Base-by-base conservation (phyloP, 1,140 invertebrate species). In the Drosophila hydei region DNA sequence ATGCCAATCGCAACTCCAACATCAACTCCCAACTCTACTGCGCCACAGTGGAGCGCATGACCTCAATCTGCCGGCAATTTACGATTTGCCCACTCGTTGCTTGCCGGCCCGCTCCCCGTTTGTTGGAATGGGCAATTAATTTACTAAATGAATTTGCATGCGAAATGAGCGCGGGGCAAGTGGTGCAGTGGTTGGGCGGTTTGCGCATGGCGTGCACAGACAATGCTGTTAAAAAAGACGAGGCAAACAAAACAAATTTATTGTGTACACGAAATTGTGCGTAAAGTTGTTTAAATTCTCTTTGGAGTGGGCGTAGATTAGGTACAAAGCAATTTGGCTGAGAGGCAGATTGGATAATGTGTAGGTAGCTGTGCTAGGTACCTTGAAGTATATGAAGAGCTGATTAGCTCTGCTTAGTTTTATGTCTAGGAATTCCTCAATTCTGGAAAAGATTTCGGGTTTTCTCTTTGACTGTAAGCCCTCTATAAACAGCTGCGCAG, bases 121-220 rank as follows among this genome's bases (percentile, higher is more conserved):
- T 51, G 50, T 36, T 71, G 84, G 84, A 89, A 71, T 83, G 79
- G 73, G 75, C 83, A 88, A 88, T 88, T 88, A 88, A 88, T 88
- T 88, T 83, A 76, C 83, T 88, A 88, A 88, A 83, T 88, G 83
- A 88, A 88, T 88, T 88, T 88, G 83, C 84, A 88, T 88, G 78
- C 83, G 43, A 88, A 88, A 88, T 84, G 76, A 79, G 70, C 45
- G 33, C 8, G 50, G 38, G n/a, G 12, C 14, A 9, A 23, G 43
- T 14, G 33, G 33, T 33, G 30, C 30, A 9, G 30, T 33, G 16
- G 30, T 18, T 14, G 8, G 4, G 1, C 18, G n/a, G 30, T 14
- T 40, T 5, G n/a, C 23, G 27, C 43, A 38, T 25, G n/a, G 33
- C 14, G 45, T 48, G 47, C 27, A 47, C 58, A 8, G 43, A 64